Conservation (phyloP, 2,797 vertebrate species). For the Oreonectes daqikongensis region DNA sequence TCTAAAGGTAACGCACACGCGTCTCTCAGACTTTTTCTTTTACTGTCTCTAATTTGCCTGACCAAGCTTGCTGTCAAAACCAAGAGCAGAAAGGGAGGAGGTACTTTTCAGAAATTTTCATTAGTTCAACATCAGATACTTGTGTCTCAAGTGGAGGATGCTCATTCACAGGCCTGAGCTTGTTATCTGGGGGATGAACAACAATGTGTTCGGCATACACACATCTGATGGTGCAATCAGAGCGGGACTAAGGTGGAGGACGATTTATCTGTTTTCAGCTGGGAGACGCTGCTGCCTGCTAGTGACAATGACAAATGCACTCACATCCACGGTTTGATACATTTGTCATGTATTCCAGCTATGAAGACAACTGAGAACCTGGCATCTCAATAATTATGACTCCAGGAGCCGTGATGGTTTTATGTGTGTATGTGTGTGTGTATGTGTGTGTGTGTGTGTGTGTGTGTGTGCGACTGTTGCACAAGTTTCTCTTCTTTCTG, state of each 20-base stretch:
- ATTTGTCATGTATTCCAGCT: constrained; percentile 64
- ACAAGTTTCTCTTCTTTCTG: no score
- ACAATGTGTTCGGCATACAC: constrained; percentile 60
- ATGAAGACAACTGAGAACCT: constrained; percentile 64
- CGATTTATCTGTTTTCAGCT: constrained; percentile 62
- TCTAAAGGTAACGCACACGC: constrained; percentile 49
- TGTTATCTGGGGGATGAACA: constrained; percentile 66
- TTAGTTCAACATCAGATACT: constrained; percentile 68
- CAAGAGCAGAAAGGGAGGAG: constrained; percentile 45
- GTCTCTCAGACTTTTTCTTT: constrained; percentile 20
- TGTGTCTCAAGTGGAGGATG: constrained; percentile 58
- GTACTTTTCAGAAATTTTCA: constrained; percentile 63
- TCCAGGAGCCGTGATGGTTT: constrained; percentile 23
- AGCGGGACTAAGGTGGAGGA: constrained; percentile 55
- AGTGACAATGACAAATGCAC: constrained; percentile 68
- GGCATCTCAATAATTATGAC: constrained; percentile 64
- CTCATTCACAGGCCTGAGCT: constrained; percentile 62
- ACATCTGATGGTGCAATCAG: constrained; percentile 62
- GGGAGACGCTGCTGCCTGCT: constrained; percentile 59
- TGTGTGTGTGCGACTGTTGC: no score
- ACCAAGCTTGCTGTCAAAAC: constrained; percentile 55
- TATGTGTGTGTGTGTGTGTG: no score
- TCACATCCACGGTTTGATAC: constrained; percentile 60
- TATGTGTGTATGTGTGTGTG: not conserved
- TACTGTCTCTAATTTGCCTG: constrained; percentile 43